Conservation (phyloP, 2,888 invertebrate species). For the Tenthredo livida region DNA sequence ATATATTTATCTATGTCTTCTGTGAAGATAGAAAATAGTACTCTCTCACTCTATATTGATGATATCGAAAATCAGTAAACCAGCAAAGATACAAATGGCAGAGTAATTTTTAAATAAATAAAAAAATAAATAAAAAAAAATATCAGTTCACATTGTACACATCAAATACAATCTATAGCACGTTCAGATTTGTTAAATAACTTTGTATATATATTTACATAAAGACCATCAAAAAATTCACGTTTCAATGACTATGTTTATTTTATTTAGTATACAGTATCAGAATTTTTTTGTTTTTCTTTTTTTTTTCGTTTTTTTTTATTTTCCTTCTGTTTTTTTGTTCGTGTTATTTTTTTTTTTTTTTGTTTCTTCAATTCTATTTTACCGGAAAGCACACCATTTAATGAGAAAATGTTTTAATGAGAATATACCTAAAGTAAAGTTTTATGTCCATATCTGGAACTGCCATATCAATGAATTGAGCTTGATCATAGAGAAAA, state of each 20-base stretch:
- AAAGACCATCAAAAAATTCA: slow-evolving; percentile 66
- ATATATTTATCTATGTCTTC: slow-evolving; percentile 80
- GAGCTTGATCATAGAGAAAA: slow-evolving; percentile 76
- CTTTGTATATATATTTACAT: slow-evolving; percentile 73
- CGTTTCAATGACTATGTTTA: slow-evolving; percentile 66
- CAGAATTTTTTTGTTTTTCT: slow-evolving; percentile 42
- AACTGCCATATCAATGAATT: slow-evolving; percentile 84
- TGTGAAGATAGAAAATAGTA: slow-evolving; percentile 79
- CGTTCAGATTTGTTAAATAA: slow-evolving; percentile 71
- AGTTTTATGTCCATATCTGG: slow-evolving; percentile 82
- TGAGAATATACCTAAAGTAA: slow-evolving; percentile 55
- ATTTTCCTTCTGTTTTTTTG: slow-evolving; percentile 45
- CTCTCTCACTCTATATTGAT: slow-evolving; percentile 78
- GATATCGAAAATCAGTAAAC: slow-evolving; percentile 66
- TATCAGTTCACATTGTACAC: slow-evolving; percentile 69
- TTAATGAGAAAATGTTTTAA: slow-evolving; percentile 51
- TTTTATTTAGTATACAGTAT: slow-evolving; percentile 60
- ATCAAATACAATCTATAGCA: slow-evolving; percentile 64
- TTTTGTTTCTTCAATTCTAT: slow-evolving; percentile 43
- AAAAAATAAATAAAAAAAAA: too few relatives aligned
- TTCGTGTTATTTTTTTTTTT: slow-evolving; percentile 19
- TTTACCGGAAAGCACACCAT: slow-evolving; percentile 43
- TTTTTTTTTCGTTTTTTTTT: slow-evolving; percentile 15
- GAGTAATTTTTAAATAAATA: slow-evolving; percentile 71
- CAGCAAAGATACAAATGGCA: slow-evolving; percentile 70